Evolutionary conservation across 2,888 invertebrate species (phyloP), one percentile per base, ranked within the genome.

Genomic region (Glyphotaelius pellucidus): DNA sequence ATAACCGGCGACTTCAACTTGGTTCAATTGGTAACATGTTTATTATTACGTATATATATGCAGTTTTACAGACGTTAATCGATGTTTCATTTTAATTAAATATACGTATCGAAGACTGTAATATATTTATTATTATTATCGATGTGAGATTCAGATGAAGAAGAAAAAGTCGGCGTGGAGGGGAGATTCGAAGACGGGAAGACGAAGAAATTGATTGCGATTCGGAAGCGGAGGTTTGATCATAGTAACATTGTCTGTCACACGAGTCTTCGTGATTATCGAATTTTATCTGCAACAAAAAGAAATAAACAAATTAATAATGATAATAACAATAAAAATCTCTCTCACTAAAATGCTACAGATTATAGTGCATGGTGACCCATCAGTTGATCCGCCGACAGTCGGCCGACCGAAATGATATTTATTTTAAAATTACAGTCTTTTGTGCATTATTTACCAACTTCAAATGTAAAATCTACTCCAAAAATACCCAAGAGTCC

Each of bases 251-350:
- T n/a, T 3, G 14, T 47, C n/a, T n/a, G 25, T 86, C 42, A 42
- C 86, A 86, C 86, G n/a, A 12, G 38, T 35, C 86, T n/a, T 86
- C 35, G 86, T 30, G 86, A 42, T 86, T 86, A 42, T 30, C 42
- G 42, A 15, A 86, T 30, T 86, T 86, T 86, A 86, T 86, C 86
- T 86, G 86, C 47, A 86, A 86, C 47, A 31, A 86, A 86, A 86
- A 42, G 19, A 86, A 42, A 86, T n/a, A 86, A 86, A 86, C 15
- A 42, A 38, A 42, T 30, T 86, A 42, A 25, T 12, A 42, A 86
- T 47, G 9, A 85, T 31, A 31, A 80, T 80, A 42, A 42, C n/a
- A 35, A 3, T 35, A 35, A 35, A 35, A 35, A 35, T 35, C n/a
- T n/a, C n/a, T n/a, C n/a, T n/a, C n/a, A n/a, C n/a, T n/a, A n/a